Evolutionary conservation across 2,797 vertebrate species (phyloP), one percentile per base, ranked within the genome.

Genomic region (Tympanoctomys barrerae): DNA sequence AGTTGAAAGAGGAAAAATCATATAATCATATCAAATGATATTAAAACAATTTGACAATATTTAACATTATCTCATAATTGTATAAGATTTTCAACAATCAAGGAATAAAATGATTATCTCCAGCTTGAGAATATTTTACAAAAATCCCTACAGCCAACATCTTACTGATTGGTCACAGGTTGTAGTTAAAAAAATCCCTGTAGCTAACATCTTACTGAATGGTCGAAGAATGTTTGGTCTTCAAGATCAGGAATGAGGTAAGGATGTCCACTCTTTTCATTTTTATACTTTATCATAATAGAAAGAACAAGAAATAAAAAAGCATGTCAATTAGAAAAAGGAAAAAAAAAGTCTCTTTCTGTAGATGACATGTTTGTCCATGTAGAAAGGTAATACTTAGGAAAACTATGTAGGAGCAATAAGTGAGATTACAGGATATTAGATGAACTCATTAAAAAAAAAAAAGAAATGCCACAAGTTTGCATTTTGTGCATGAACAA

Each of bases 281-380:
- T 87, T 13, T 39, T 75, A 57, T 81, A 77, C 66, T 89, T 26
- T 18, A 36, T 88, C 70, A 39, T 52, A 49, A 39, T 31, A 70
- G 22, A 26, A 78, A 87, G n/a, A 81, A 84, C 24, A 90, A 91
- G 59, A 90, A 89, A 71, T 89, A 71, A 88, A 70, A 85, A 85
- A 33, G 0, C 73, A 70, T 49, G 39, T 64, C 22, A 36, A 82
- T 19, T 52, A 7, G 36, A 84, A 68, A 68, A 84, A 62, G 21
- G 80, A 90, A 89, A 94, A 42, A 64, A 85, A 46, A 52, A 91
- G 31, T 85, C 42, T 4, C 5, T 92, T 11, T 46, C 52, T 85
- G 14, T 36, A 81, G 42, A 62, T 85, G 42, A 62, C 26, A 64
- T 66, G 26, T 84, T 79, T 70, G 8, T 91, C 31, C 49, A 28